phyloP scores from a whole-genome alignment of 2,113 vertebrate genomes.

The Spea bombifrons region DNA sequence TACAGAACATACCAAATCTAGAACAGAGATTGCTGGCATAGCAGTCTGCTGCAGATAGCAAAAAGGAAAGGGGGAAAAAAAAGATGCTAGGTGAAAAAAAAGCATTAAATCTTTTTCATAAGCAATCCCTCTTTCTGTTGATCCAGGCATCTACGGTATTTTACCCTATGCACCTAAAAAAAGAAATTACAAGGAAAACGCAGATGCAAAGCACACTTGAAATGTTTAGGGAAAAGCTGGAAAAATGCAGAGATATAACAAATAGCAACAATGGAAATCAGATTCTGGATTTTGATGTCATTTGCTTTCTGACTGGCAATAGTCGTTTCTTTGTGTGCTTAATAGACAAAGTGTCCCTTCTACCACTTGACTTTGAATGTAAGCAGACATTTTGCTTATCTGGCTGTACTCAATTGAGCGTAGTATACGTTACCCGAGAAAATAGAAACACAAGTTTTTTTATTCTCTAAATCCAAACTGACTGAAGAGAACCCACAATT shows the following conservation, averaged over 20 bases:
- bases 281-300: too few species aligned
- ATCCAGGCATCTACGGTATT: conserved; percentile 7
- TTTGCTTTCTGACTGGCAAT: too few species aligned
- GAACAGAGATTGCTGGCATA: conserved; percentile 99
- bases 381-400: too few species aligned
- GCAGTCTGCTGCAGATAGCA: conserved; percentile 95
- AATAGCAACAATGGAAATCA: too few species aligned
- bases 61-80: conserved; percentile 63
- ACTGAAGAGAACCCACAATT: too few species aligned
- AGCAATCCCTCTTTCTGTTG: conserved; percentile 36
- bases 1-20: conserved; percentile 99
- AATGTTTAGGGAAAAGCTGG: background rate
- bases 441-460: too few species aligned
- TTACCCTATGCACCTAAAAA: conserved; percentile 35
- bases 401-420: too few species aligned
- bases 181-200: conserved; percentile 30
- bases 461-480: too few species aligned
- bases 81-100: conserved; percentile 77
- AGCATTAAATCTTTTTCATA: conserved; percentile 55
- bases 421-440: too few species aligned
- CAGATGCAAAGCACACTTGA: conserved; percentile 6
- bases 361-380: too few species aligned
- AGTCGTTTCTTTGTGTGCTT: too few species aligned
- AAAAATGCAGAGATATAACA: background rate
- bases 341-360: too few species aligned